Conservation (phyloP, 2,113 vertebrate genomes). For the Grantiella picta region DNA sequence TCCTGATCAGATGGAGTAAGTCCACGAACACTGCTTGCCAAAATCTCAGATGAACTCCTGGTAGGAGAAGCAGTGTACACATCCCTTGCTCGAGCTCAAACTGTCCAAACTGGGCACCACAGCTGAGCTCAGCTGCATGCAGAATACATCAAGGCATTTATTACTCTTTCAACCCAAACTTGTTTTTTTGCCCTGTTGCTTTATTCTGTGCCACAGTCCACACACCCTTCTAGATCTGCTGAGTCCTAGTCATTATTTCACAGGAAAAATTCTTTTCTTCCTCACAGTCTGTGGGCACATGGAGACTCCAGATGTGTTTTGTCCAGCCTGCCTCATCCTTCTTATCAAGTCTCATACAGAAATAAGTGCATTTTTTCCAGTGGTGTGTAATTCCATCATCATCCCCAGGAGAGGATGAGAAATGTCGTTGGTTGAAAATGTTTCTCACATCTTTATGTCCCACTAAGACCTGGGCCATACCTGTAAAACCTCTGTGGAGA, state of each 20-base stretch:
- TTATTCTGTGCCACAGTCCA: not conserved
- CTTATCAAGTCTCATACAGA: not conserved
- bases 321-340: not conserved
- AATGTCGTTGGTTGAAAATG: not conserved
- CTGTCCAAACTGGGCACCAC: not conserved
- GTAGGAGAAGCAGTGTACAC: not conserved
- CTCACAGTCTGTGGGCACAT: not conserved
- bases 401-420: not conserved
- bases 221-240: not conserved
- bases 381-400: not conserved
- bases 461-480: not conserved
- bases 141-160: not conserved
- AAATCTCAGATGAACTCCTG: not conserved
- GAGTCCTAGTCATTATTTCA: not conserved
- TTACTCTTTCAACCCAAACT: not conserved
- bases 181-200: not conserved
- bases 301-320: not conserved
- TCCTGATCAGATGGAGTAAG: not conserved
- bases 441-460: not conserved
- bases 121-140: not conserved
- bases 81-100: not conserved
- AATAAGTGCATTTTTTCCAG: not conserved
- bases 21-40: not conserved
- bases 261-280: not conserved
- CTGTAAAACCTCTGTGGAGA: not conserved